These are phyloP conservation scores for Drosophila sulfurigaster DNA, from an alignment of 1,140 invertebrate species.

Conservation along the genomic window DNA sequence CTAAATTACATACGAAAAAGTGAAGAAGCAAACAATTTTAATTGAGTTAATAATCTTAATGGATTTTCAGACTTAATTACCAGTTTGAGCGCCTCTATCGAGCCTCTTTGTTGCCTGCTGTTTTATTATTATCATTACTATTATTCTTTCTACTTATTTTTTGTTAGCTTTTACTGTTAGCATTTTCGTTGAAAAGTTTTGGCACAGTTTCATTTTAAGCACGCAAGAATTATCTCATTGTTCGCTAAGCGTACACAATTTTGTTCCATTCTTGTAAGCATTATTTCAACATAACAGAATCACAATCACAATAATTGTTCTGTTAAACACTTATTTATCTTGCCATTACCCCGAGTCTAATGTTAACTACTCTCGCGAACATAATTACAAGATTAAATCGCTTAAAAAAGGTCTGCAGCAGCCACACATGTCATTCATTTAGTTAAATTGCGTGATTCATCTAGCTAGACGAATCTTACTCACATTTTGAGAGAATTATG, in stretches of 20 bases:
- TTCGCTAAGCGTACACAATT: conserved; percentile 1
- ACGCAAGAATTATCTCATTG: neutral
- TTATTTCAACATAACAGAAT: neutral
- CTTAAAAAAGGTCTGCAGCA: no score
- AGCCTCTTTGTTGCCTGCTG: conserved; percentile 9
- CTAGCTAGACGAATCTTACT: neutral
- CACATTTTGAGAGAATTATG: neutral
- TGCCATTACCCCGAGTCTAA: no score
- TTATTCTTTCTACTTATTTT: neutral
- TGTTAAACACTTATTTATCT: neutral
- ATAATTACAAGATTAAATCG: neutral
- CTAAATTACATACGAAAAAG: conserved; percentile 60
- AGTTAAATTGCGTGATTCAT: neutral
- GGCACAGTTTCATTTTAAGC: conserved; percentile 15
- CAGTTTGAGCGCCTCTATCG: conserved; percentile 38
- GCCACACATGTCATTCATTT: neutral
- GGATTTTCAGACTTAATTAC: conserved; percentile 72
- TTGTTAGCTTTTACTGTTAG: neutral
- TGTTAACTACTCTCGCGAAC: neutral
- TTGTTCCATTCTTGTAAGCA: neutral
- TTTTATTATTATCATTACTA: conserved; percentile 9
- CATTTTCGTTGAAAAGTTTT: conserved; percentile 15
- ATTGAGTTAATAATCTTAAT: conserved; percentile 78
- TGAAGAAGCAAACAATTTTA: conserved; percentile 67
- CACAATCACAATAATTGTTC: neutral